Base-by-base conservation (phyloP, 2,888 invertebrate genomes). In the Cantharis flavilabris region DNA sequence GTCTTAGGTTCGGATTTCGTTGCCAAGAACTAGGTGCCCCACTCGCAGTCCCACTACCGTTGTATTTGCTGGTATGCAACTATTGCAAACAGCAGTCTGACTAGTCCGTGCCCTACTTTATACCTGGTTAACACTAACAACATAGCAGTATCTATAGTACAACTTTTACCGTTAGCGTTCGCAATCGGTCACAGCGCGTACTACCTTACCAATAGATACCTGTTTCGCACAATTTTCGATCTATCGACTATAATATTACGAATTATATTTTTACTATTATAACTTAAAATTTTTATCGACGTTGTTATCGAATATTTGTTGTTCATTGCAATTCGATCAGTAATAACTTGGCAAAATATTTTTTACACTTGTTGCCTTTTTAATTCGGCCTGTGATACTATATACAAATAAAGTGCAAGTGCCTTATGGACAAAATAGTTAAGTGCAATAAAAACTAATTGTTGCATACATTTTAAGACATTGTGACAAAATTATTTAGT, bases 91-190 rank as follows among this genome's bases (percentile, higher is more conserved):
- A 82, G 83, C 84, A 74, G 80, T 79, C 77, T 82, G 84, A 84
- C 86, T 86, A 88, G 88, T 88, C 84, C 82, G 86, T 87, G 88
- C 86, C 88, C 88, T 88, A 88, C 88, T 88, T 88, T 88, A 84
- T 85, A 87, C 88, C 88, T 87, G 87, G 85, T 84, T 85, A 84
- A 86, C 84, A 83, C 85, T 78, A 77, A 82, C 71, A 80, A 82
- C 80, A 83, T 87, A 88, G 87, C 88, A 86, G 88, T 87, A 84
- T 86, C 85, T 86, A 85, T 88, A 88, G 88, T 88, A 88, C 88
- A 87, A 88, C 88, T 86, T 86, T 84, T 88, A 88, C 88, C 88
- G 88, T 88, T 88, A 88, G 83, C 83, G 84, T 82, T 85, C 81
- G 82, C 85, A 85, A 86, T 85, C 83, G 84, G 82, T 80, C 81